Percentiles rank a stretch among this genome's conserved stretches.
Evolutionary conservation across 2,888 invertebrate species (phyloP).

Genomic region (Pelosia muscerda): DNA sequence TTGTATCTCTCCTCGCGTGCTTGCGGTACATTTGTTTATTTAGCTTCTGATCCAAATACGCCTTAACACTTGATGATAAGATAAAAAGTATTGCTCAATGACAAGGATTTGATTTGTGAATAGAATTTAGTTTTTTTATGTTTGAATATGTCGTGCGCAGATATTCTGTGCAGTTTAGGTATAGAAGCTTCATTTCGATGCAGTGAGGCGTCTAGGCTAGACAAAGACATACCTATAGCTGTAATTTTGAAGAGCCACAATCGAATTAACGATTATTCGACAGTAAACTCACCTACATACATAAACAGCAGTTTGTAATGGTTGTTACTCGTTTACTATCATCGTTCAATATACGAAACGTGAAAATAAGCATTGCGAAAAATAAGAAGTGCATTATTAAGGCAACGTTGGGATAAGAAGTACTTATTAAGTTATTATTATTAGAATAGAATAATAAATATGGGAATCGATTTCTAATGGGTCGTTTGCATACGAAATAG

Average conservation of each 20-base stretch:
- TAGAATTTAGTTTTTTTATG: not conserved
- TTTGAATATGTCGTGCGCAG: constrained; percentile 15
- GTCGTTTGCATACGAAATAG: constrained; percentile 28
- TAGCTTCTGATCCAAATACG: constrained; percentile 36
- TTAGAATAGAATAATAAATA: constrained; percentile 11
- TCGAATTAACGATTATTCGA: constrained; percentile 25
- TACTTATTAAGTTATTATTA: constrained; percentile 14
- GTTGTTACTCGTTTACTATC: constrained; percentile 21
- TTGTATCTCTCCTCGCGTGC: constrained; percentile 34
- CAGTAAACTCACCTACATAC: constrained; percentile 20
- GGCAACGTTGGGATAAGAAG: constrained; percentile 22
- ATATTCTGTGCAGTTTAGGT: constrained; percentile 36
- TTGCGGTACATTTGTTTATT: constrained; percentile 42
- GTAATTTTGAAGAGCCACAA: constrained; percentile 23
- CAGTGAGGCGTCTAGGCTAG: constrained; percentile 30
- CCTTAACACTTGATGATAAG: constrained; percentile 37
- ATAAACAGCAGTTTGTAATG: constrained; percentile 25
- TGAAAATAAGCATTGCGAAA: constrained; percentile 24
- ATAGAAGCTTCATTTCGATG: constrained; percentile 36
- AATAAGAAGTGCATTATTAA: constrained; percentile 25
- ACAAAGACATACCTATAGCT: constrained; percentile 23
- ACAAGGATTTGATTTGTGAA: constrained; percentile 16
- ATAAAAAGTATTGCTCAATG: constrained; percentile 14
- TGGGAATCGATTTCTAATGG: constrained; percentile 21
- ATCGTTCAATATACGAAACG: constrained; percentile 23